Evolutionary conservation across 2,797 vertebrate species (phyloP), one percentile per base, ranked within the genome.

Genomic region (Chromobotia macracanthus): DNA sequence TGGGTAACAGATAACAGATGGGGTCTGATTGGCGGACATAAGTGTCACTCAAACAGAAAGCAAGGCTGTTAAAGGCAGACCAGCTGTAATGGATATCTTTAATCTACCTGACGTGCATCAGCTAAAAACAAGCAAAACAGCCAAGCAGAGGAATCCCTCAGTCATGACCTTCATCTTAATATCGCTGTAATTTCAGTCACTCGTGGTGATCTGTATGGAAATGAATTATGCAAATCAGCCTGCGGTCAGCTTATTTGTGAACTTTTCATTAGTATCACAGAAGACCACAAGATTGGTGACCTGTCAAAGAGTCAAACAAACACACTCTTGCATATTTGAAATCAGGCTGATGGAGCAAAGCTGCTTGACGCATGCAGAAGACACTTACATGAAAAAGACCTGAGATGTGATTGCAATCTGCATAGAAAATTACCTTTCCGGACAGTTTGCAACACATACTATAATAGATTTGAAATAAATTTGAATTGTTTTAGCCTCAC

Each of bases 141-240:
- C 64, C 38, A 67, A 76, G 25, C n/a, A n/a, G n/a, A n/a, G n/a
- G n/a, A n/a, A n/a, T n/a, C n/a, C n/a, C n/a, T n/a, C n/a, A n/a
- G n/a, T n/a, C n/a, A n/a, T n/a, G n/a, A 69, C 77, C 73, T 84
- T 80, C 50, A 69, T 41, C 10, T 66, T 56, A 50, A 64, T 58
- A 46, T 68, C 13, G 21, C n/a, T 15, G 53, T 48, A 11, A 48
- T n/a, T 41, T 13, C 11, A 56, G 6, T 23, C 53, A 48, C 46
- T 18, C 11, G 2, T 65, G 48, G 60, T 11, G 2, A 60, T 18
- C 5, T 53, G 35, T 23, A 53, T 75, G 72, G 28, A 65, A 75
- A 64, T 16, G 15, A 18, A n/a, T 38, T 1, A 64, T 75, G 28
- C 46, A 65, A 75, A 75, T 63, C 11, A 51, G n/a, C 28, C 44